These are phyloP conservation scores for Tuberolachnus salignus DNA, from an alignment of 2,888 invertebrate genomes.

Conservation along the genomic window DNA sequence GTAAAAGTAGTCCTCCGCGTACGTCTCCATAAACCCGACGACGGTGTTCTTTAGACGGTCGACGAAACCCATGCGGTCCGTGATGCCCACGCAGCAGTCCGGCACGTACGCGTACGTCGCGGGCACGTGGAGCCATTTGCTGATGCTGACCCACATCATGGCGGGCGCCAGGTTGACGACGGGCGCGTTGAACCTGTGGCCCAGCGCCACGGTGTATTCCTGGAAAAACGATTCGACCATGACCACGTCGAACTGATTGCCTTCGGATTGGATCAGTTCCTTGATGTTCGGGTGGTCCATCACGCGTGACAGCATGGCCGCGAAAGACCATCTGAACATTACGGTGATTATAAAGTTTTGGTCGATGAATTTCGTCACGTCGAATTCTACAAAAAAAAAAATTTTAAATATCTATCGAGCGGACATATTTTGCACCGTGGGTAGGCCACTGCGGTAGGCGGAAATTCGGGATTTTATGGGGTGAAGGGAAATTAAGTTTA, in stretches of 20 bases:
- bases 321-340: no score
- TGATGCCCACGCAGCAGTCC: slow-evolving; percentile 42
- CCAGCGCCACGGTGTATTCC: slow-evolving; percentile 74
- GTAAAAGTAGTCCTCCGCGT: slow-evolving; percentile 31
- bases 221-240: slow-evolving; percentile 74
- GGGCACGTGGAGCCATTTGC: slow-evolving; percentile 47
- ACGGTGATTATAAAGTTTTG: no score
- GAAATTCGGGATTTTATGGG: no score
- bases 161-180: slow-evolving; percentile 69
- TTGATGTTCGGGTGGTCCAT: neutral
- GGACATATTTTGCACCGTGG: no score
- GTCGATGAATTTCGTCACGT: no score
- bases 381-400: no score
- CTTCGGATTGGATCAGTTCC: neutral
- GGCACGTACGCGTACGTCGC: slow-evolving; percentile 55
- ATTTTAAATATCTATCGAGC: no score
- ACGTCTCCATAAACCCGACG: slow-evolving; percentile 47
- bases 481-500: no score
- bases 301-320: no score
- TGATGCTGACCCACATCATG: slow-evolving; percentile 70
- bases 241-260: slow-evolving; percentile 68
- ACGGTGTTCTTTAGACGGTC: slow-evolving; percentile 65
- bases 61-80: slow-evolving; percentile 64
- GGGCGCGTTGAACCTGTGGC: slow-evolving; percentile 70
- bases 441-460: no score